Evolutionary conservation across 2,113 vertebrate genomes (phyloP).

Genomic region (Toxostoma redivivum): DNA sequence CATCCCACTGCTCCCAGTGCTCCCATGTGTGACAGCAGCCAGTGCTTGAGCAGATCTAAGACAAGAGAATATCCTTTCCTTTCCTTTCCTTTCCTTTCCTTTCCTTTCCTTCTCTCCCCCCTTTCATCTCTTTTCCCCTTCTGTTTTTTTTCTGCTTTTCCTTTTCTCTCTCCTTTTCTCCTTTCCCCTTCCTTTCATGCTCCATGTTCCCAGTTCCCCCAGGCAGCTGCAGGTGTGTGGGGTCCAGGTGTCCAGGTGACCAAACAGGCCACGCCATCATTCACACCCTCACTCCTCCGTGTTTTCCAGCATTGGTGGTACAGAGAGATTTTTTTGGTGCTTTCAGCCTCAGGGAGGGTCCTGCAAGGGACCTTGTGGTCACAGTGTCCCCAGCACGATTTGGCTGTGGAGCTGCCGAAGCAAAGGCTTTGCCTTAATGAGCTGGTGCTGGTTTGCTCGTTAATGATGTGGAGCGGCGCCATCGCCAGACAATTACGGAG

Average conservation of each 20-base stretch:
- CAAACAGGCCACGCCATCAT: fast-evolving
- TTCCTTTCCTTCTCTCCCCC: not conserved
- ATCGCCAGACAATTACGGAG: not conserved
- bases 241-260: not conserved
- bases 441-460: not conserved
- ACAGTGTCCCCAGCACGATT: not conserved
- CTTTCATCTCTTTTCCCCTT: not conserved
- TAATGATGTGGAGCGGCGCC: constrained; percentile 28
- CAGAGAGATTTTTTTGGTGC: not conserved
- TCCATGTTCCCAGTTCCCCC: not conserved
- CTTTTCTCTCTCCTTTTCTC: not conserved
- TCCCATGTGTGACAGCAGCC: not conserved
- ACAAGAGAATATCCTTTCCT: not conserved
- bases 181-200: not conserved
- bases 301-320: fast-evolving
- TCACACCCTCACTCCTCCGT: fast-evolving
- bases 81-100: not conserved
- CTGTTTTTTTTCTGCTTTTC: not conserved
- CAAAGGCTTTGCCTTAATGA: not conserved
- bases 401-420: not conserved
- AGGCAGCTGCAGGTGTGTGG: not conserved
- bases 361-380: fast-evolving
- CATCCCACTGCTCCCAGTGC: not conserved
- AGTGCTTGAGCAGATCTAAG: not conserved
- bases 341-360: not conserved